Conservation (phyloP, 1,140 invertebrate genomes). For the Gonioctena quinquepunctata region DNA sequence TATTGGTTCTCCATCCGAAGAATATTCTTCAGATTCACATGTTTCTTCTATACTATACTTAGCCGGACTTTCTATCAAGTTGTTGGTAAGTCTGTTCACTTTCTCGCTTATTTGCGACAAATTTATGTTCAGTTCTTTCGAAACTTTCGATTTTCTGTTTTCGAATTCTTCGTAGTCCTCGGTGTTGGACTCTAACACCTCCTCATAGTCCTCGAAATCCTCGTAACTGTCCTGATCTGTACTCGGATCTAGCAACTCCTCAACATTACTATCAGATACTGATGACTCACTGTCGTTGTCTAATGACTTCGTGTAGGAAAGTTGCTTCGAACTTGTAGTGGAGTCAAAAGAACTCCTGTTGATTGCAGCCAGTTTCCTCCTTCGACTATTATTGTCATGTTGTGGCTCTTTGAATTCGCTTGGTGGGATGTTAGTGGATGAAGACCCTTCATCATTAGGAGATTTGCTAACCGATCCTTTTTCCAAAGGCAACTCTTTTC, state of each 20-base stretch:
- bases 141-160: slow-evolving; percentile 27
- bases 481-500: not conserved
- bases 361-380: slow-evolving; percentile 26
- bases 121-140: slow-evolving; percentile 36
- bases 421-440: not conserved
- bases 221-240: slow-evolving; percentile 55
- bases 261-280: slow-evolving; percentile 54
- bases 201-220: slow-evolving; percentile 51
- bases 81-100: slow-evolving; percentile 30
- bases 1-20: slow-evolving; percentile 38
- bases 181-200: slow-evolving; percentile 34
- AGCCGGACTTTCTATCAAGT: slow-evolving; percentile 18
- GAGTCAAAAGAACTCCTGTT: slow-evolving; percentile 51
- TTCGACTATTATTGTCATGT: slow-evolving; percentile 8
- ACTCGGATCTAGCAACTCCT: slow-evolving; percentile 50
- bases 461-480: not conserved
- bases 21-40: slow-evolving; percentile 45
- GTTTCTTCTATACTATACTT: slow-evolving; percentile 46
- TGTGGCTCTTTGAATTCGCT: not conserved
- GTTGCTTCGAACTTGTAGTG: slow-evolving; percentile 50
- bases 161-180: slow-evolving; percentile 43
- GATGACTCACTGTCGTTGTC: slow-evolving; percentile 59
- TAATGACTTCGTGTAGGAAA: slow-evolving; percentile 52
- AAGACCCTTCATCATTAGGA: not conserved
- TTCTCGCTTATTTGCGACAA: slow-evolving; percentile 33